Base-by-base conservation (phyloP, 1,140 invertebrate species). In the Tetramorium simillimum region DNA sequence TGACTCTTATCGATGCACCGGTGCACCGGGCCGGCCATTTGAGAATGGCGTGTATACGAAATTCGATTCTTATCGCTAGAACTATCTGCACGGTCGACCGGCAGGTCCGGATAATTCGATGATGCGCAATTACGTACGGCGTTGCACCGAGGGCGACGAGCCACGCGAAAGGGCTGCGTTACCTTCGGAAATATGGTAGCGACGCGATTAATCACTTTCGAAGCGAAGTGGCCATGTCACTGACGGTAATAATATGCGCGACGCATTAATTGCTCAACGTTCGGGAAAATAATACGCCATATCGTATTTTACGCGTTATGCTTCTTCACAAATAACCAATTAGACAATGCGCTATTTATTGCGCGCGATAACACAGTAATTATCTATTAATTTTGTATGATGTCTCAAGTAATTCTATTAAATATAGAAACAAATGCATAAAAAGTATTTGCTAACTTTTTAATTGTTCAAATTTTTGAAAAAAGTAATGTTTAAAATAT, bases 31-130 rank as follows among this genome's bases (percentile, higher is more conserved):
- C 43, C 78, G 67, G 18, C 24, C 28, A 60, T 73, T 84, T 37
- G 69, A 73, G 24, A 73, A 62, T 43, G 77, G 28, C 9, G 24
- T 60, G 60, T 73, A 75, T 40, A 73, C 80, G 69, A 84, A 84
- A 73, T 75, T 75, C 69, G 80, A 84, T 84, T 84, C 80, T 84
- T 84, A 84, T 84, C 80, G 24, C 21, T 21, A 69, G 12, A 37
- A 75, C 28, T 73, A 84, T 60, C 69, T 21, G 51, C 24, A 43
- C 65, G 67, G 62, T 21, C 3, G 37, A 28, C 49, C 78, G 37
- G 51, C 65, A 53, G 63, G 46, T n/a, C 18, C 51, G 28, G 24
- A 33, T 84, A 84, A 84, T 84, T 75, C 69, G 69, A 84, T 73
- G 69, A 84, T 62, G 40, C 53, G 40, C 53, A 84, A 84, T 84